A percentile compares a stretch with the other conserved stretches of the same genome.
Evolutionary conservation across 2,797 vertebrate species (phyloP).

Genomic region (Urosaurus nigricauda): DNA sequence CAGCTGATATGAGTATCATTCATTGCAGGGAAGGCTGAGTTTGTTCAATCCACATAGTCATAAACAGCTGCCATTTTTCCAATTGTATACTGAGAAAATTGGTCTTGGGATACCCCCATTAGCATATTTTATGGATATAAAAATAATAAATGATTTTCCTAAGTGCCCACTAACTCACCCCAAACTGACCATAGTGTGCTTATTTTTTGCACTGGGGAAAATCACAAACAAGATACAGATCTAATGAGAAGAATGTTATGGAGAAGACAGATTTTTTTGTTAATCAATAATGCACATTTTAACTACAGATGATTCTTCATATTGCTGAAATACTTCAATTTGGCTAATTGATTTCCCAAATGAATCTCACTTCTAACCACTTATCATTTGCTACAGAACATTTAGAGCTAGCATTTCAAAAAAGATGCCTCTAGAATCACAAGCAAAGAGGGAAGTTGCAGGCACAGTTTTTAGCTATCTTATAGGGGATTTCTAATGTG

Average conservation of each 20-base stretch:
- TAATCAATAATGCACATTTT: conserved; percentile 33
- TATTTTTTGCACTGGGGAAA: neutral
- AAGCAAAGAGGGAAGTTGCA: neutral
- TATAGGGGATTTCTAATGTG: neutral
- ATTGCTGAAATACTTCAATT: conserved; percentile 12
- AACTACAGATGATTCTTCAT: conserved; percentile 33
- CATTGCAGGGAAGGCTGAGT: neutral
- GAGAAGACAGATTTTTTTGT: conserved; percentile 22
- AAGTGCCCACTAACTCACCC: neutral
- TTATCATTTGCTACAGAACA: conserved; percentile 36
- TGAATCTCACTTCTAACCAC: conserved; percentile 7
- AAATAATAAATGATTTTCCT: conserved; percentile 13
- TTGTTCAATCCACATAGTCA: neutral
- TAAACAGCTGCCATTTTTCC: neutral
- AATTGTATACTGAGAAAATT: neutral
- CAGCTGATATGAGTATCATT: no score
- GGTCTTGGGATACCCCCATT: neutral
- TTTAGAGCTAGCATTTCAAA: conserved; percentile 26
- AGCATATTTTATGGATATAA: conserved; percentile 8
- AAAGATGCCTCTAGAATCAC: conserved; percentile 14
- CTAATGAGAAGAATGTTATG: conserved; percentile 10
- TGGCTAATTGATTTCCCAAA: conserved; percentile 24
- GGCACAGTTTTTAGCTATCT: neutral
- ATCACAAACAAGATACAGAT: neutral
- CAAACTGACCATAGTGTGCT: neutral